Conservation (phyloP, 2,797 vertebrate genomes). For the Moxostoma hubbsi region DNA sequence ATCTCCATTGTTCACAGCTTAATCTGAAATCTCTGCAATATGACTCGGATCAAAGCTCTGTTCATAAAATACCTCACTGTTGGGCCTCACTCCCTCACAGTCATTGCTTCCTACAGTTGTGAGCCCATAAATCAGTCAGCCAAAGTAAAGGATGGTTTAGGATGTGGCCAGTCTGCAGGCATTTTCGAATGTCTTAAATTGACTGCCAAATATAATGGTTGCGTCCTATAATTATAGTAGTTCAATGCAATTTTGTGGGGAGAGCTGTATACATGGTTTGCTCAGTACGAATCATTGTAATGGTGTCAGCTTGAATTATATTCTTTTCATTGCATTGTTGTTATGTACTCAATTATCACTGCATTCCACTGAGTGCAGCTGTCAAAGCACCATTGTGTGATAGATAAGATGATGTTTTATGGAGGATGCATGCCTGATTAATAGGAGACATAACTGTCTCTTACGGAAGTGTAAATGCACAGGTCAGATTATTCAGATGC, state of each 20-base stretch:
- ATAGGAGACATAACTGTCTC: conserved; percentile 49
- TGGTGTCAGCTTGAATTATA: conserved; percentile 45
- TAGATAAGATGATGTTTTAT: conserved; percentile 43
- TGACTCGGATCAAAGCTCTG: conserved; percentile 75
- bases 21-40: conserved; percentile 77
- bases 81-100: conserved; percentile 31
- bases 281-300: conserved; percentile 32
- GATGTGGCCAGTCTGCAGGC: conserved; percentile 40
- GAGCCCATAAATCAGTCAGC: conserved; percentile 46
- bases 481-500: conserved; percentile 57
- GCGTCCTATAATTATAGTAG: conserved; percentile 29
- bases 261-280: conserved; percentile 20
- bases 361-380: conserved; percentile 44
- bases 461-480: conserved; percentile 52
- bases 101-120: conserved; percentile 39
- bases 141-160: conserved; percentile 51
- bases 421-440: conserved; percentile 39
- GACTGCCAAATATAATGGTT: conserved; percentile 38
- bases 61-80: conserved; percentile 44
- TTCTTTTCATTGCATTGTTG: conserved; percentile 43
- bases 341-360: conserved; percentile 41
- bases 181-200: conserved; percentile 23
- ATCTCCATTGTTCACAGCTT: conserved; percentile 74
- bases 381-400: conserved; percentile 48
- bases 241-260: background rate